Conservation (phyloP, 2,797 vertebrate genomes). For the Nyctibius grandis region DNA sequence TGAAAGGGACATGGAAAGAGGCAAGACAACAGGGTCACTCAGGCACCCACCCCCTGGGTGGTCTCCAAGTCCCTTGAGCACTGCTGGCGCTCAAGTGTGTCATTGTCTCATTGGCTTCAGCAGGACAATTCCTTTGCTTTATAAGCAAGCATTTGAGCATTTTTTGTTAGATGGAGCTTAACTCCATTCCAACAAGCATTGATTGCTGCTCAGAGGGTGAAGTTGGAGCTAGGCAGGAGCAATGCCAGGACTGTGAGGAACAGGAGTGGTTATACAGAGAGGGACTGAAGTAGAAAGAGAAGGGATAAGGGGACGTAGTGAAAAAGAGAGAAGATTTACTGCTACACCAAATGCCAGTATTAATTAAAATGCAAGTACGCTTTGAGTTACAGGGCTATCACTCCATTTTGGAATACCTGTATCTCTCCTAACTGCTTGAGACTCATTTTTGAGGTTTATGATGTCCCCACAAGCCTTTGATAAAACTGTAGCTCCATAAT, state of each 20-base stretch:
- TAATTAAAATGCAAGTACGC: not conserved
- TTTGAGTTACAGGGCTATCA: not conserved
- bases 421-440: not conserved
- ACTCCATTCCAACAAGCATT: rapidly evolving
- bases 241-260: not conserved
- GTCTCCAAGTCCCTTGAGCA: not conserved
- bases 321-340: not conserved
- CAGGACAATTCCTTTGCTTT: not conserved
- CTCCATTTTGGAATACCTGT: not conserved
- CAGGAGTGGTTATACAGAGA: not conserved
- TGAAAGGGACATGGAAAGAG: not conserved
- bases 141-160: not conserved
- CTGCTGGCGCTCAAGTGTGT: not conserved
- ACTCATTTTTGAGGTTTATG: not conserved
- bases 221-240: not conserved
- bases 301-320: not conserved
- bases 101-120: not conserved
- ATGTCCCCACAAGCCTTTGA: not conserved
- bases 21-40: not conserved
- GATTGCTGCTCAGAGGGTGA: not conserved
- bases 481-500: not conserved
- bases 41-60: rapidly evolving
- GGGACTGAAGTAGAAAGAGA: not conserved
- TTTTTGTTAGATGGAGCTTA: not conserved
- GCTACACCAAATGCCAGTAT: not conserved